Base-by-base conservation (phyloP, 2,888 invertebrate genomes). In the Nomada hirtipes region DNA sequence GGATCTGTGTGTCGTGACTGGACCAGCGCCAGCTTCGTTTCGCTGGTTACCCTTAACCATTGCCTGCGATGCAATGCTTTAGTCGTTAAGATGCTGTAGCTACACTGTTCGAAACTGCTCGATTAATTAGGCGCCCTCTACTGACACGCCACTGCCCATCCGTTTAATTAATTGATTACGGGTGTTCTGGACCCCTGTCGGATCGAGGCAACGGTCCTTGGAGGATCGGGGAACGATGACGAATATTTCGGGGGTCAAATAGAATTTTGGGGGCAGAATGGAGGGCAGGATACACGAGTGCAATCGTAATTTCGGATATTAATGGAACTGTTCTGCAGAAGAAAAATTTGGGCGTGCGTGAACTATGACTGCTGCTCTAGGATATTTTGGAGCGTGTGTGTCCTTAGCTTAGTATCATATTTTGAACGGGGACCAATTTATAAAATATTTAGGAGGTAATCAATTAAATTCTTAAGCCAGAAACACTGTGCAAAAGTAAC, bases 1-100 rank as follows among this genome's bases (percentile, higher is more conserved):
- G 23, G 23, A 57, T 26, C 52, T 4, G 53, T n/a, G 18, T 20
- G 67, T 53, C 55, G 57, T 15, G 18, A n/a, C 11, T 15, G 23
- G 50, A 60, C 57, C 44, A 13, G n/a, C 42, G 4, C 47, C 20
- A 23, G n/a, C 13, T 42, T 67, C 64, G 79, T 79, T 63, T 59
- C 55, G 23, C 26, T 79, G 82, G 70, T 76, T 71, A 71, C 72
- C 67, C 86, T 87, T 85, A 80, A 86, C 74, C 76, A 67, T 86
- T 83, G 73, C 65, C 76, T 80, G 71, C 68, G 76, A 64, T 26
- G 67, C 80, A 84, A 86, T 65, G 78, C 29, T 85, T 89, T 89
- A 86, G 84, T 76, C 85, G 82, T 81, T 88, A 90, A 89, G 89
- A 91, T 91, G 90, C 91, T 91, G 91, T 91, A 91, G 91, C 90